Base-by-base conservation (phyloP, 2,113 vertebrate genomes). In the Leptobrachium ailaonicum region DNA sequence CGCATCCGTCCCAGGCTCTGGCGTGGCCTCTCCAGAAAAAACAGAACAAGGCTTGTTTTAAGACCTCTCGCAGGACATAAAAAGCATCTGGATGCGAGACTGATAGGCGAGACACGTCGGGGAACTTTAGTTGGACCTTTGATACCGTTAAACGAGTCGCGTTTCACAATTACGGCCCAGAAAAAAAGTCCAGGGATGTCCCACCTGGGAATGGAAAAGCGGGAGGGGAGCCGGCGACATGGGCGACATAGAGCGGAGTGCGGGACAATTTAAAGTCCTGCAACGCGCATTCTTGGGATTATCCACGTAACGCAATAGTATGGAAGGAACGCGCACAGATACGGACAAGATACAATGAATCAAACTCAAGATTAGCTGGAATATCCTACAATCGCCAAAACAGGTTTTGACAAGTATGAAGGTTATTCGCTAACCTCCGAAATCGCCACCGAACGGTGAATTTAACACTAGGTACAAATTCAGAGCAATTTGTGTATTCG, bases 1-100 rank as follows among this genome's bases (percentile, higher is more conserved):
- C 77, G 71, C 70, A 62, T 80, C 77, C 63, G 14, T 80, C 77
- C 71, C 77, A 80, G 77, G 77, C 70, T 80, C 77, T 54, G 45
- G 43, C 6, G 14, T 80, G 77, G 77, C 77, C 77, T 73, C 77
- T 73, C 60, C 70, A 41, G 20, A 44, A 54, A 45, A 10, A 43
- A 58, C 13, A 73, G 47, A 80, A 66, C 77, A 80, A 80, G 70
- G 71, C 13, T 47, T 66, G 40, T 73, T 80, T 54, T 66, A 47
- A 66, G 41, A 8, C 44, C 44, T n/a, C 14, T 10, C 2, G 2
- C 9, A 14, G 11, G 3, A 40, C 44, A 40, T 50, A 40, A 45
- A 58, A 80, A 66, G 41, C n/a, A 74, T 66, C 47, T 73, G 71
- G 62, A 58, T 3, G 60, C 6, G 63, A 32, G 77, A 43, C 4